These are phyloP conservation scores for Liparis tanakae DNA, from an alignment of 2,797 vertebrate genomes.

Conservation along the genomic window DNA sequence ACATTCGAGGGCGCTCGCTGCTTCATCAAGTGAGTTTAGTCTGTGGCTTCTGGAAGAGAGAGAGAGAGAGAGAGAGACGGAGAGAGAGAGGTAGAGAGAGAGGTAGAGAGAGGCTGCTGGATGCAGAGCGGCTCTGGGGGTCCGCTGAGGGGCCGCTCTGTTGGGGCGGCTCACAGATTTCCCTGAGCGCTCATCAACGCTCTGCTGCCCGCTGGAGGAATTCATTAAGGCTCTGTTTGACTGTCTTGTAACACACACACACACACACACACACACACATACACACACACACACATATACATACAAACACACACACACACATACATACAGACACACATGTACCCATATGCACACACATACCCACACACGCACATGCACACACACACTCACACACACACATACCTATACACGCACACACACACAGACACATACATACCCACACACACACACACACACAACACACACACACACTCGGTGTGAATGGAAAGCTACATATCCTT, in stretches of 20 bases:
- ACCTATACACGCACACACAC: background rate
- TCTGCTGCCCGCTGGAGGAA: slow-evolving; percentile 33
- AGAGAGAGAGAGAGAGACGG: background rate
- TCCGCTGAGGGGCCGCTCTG: slow-evolving; percentile 50
- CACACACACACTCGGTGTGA: background rate
- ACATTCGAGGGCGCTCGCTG: slow-evolving; percentile 97
- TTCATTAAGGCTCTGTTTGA: slow-evolving; percentile 20
- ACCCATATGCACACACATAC: slow-evolving; percentile 11
- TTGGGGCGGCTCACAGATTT: slow-evolving; percentile 52
- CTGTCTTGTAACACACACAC: background rate
- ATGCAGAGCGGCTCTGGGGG: slow-evolving; percentile 3
- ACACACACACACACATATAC: background rate
- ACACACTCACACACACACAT: no score
- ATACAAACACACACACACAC: slow-evolving; percentile 9
- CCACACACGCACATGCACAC: background rate
- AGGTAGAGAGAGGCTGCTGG: slow-evolving; percentile 1
- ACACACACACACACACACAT: background rate
- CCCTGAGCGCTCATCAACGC: slow-evolving; percentile 45
- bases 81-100: background rate
- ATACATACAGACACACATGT: slow-evolving; percentile 8
- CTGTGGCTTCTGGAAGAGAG: background rate
- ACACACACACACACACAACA: background rate
- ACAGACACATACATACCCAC: slow-evolving; percentile 11
- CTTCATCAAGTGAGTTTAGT: slow-evolving; percentile 94
- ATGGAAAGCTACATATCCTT: background rate